phyloP scores from a whole-genome alignment of 1,140 invertebrate species.

The Thereuonema tuberculata region DNA sequence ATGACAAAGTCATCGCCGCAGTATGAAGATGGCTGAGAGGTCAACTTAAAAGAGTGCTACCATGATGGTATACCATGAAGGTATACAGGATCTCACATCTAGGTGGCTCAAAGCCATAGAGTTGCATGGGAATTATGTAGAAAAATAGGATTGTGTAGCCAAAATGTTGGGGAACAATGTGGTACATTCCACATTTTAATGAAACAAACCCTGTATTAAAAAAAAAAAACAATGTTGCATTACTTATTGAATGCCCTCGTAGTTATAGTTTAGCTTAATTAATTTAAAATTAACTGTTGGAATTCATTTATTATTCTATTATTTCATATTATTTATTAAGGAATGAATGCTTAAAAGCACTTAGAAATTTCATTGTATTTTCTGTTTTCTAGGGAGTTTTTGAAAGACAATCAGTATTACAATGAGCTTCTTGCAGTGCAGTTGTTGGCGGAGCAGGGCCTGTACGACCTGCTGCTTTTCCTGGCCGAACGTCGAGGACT shows the following conservation, averaged over 20 bases:
- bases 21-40: too few relatives aligned
- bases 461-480: constrained; percentile 21
- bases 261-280: not conserved
- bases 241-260: not conserved
- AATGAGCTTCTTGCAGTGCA: constrained; percentile 50
- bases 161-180: too few relatives aligned
- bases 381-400: constrained; percentile 40
- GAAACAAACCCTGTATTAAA: too few relatives aligned
- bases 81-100: not conserved
- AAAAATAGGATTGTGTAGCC: too few relatives aligned
- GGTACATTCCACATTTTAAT: too few relatives aligned
- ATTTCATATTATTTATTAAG: not conserved
- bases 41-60: too few relatives aligned
- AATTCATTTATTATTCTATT: not conserved
- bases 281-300: not conserved
- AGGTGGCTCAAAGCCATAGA: too few relatives aligned
- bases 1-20: too few relatives aligned
- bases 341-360: not conserved
- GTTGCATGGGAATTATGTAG: too few relatives aligned
- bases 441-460: constrained; percentile 40
- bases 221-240: not conserved
- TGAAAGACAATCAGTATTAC: constrained; percentile 50
- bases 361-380: not conserved
- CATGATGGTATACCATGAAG: too few relatives aligned
- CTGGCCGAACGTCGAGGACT: constrained; percentile 24